Conservation (phyloP, 53 echinoderm and acorn worm species). For the Holothuria leucospilota region DNA sequence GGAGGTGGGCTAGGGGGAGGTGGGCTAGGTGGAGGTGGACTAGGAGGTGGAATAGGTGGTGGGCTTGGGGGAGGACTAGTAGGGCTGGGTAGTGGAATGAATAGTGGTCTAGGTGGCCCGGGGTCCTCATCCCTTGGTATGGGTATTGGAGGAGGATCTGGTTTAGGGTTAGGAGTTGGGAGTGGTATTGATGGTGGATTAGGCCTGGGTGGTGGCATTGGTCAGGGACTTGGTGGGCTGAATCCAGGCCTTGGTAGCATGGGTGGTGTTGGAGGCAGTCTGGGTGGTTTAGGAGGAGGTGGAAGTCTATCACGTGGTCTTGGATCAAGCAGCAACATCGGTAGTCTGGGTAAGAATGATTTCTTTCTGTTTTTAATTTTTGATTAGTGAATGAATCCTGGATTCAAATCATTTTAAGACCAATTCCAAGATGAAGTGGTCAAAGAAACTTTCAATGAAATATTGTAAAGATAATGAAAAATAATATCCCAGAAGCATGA, state of each 20-base stretch:
- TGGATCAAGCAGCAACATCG: conserved; percentile 36
- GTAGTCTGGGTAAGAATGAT: conserved; percentile 2
- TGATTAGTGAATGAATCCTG: background rate
- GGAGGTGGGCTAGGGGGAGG: conserved; percentile 61
- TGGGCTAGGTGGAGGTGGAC: conserved; percentile 58
- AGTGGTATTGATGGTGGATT: conserved; percentile 52
- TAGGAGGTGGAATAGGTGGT: conserved; percentile 22
- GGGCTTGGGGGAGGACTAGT: conserved; percentile 59
- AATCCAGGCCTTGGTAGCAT: conserved; percentile 30
- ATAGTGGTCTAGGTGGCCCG: conserved; percentile 55
- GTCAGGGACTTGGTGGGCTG: conserved; percentile 49
- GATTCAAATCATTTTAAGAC: no score
- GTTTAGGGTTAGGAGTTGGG: conserved; percentile 54
- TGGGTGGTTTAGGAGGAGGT: conserved; percentile 39
- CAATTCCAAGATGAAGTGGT: no score
- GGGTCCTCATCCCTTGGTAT: conserved; percentile 47
- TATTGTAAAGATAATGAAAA: no score
- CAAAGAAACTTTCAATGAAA: no score
- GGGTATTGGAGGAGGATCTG: conserved; percentile 41
- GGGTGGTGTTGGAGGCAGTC: background rate
- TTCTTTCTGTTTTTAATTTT: background rate
- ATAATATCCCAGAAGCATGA: no score
- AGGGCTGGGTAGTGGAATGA: conserved; percentile 53
- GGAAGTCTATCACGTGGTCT: conserved; percentile 22
- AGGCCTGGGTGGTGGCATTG: conserved; percentile 58